Evolutionary conservation across 1,140 invertebrate genomes (phyloP).

Genomic region (Drosophila yakuba): DNA sequence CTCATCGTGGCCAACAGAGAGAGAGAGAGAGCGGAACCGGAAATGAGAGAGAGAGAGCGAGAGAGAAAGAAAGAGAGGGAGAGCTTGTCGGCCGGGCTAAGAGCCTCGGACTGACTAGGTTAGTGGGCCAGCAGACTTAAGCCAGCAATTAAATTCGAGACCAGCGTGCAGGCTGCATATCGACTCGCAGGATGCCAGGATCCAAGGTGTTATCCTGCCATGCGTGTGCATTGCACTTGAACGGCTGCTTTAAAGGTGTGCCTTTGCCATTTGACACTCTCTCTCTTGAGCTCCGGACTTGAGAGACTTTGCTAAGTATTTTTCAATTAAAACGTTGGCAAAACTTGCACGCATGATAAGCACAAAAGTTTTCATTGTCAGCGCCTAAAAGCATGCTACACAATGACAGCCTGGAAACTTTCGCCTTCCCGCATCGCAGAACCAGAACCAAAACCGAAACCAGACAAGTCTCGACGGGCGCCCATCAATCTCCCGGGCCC

Average conservation of each 20-base stretch:
- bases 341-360: constrained; percentile 79
- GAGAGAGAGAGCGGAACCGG: no score
- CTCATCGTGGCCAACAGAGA: constrained; percentile 27
- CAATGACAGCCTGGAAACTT: constrained; percentile 45
- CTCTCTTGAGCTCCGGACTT: constrained; percentile 29
- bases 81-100: constrained; percentile 11
- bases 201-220: constrained; percentile 25
- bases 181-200: constrained; percentile 30
- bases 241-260: constrained; percentile 32
- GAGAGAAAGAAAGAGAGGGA: not conserved
- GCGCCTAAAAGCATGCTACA: constrained; percentile 63
- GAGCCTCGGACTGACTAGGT: constrained; percentile 41
- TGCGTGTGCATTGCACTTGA: constrained; percentile 69
- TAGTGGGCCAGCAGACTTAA: constrained; percentile 65
- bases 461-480: constrained; percentile 40
- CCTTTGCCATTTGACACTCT: constrained; percentile 67
- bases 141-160: constrained; percentile 73
- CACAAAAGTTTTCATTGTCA: constrained; percentile 75
- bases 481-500: constrained; percentile 68
- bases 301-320: constrained; percentile 70
- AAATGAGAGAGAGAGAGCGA: constrained; percentile 13
- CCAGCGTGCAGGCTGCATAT: constrained; percentile 27
- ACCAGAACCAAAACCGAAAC: not conserved
- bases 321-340: constrained; percentile 77
- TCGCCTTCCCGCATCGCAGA: constrained; percentile 6